Base-by-base conservation (phyloP, 53 echinoderm and acorn worm species). In the Apostichopus leukothele region DNA sequence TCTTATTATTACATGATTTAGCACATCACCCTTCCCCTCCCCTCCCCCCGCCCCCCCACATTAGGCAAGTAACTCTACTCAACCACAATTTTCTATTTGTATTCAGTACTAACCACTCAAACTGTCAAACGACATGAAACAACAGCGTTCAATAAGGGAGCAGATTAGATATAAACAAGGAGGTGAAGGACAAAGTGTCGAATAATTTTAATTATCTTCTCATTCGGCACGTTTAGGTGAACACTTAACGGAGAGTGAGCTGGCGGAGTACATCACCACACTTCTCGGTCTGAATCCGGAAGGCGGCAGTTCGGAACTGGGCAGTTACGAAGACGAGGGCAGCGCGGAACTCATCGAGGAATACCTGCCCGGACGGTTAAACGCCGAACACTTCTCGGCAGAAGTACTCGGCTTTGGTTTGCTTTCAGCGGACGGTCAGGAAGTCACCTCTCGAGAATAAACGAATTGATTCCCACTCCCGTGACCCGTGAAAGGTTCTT, bases 241-340 rank as follows among this genome's bases (percentile, higher is more conserved):
- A 68, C 99, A 98, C 83, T 93, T 98, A 94, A 96, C 99, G 6
- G 99, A 98, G 78, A 89, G 83, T 20, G 92, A 94, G 63, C 92
- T 98, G 1, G 94, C 99, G 14, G 99, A 98, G 57, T 98, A 98
- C 92, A 86, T 99, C 55, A 96, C 99, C 12, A 98, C 99, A 26
- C 91, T 99, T 20, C 94, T 99, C 19, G 99, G 99, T 22, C 88
- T 91, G 88, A 99, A 99, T 83, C 95, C 96, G 75, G 99, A 99
- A 92, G 99, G 99, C 67, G 96, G 99, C 16, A 99, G 96, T 76
- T 99, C 99, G 59, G 99, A 99, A 88, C 91, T 99, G 12, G 99
- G 99, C 74, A 93, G 89, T 79, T 99, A 92, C 59, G 93, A 96
- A 73, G 74, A 90, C 4, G 22, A 76, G 3, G 91, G 93, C 25